Conservation (phyloP, 2,797 vertebrate species). For the Pygocentrus nattereri region DNA sequence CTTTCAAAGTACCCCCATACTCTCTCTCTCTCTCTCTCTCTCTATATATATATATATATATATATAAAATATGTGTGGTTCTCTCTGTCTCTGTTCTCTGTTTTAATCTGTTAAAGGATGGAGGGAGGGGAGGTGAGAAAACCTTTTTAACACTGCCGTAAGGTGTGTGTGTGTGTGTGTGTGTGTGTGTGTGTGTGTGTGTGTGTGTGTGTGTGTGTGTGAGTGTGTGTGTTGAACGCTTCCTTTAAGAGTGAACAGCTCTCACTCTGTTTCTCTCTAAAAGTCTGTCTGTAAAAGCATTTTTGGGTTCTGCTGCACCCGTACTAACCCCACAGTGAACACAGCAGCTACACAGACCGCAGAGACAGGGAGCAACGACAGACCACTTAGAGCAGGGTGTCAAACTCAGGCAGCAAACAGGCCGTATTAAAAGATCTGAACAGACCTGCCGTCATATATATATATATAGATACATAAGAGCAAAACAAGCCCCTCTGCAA, state of each 20-base stretch:
- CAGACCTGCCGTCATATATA: too few species aligned
- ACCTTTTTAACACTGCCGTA: conserved; percentile 44
- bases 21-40: conserved; percentile 24
- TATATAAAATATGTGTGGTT: too few species aligned
- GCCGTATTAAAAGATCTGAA: too few species aligned
- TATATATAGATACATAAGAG: too few species aligned
- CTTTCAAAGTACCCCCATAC: too few species aligned
- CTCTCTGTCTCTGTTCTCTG: conserved; percentile 37
- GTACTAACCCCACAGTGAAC: not conserved
- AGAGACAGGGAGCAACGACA: not conserved
- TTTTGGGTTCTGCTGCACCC: conserved; percentile 16
- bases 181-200: not conserved
- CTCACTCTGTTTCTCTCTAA: too few species aligned
- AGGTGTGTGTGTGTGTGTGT: conserved; percentile 23
- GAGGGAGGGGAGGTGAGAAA: conserved; percentile 13
- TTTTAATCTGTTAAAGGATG: conserved; percentile 26
- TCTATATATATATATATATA: too few species aligned
- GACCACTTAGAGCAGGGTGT: too few species aligned
- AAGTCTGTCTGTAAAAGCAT: conserved; percentile 25
- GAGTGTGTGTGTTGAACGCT: not conserved
- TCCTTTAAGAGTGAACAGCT: not conserved
- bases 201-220: not conserved
- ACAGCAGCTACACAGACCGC: not conserved
- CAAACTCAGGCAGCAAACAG: too few species aligned
- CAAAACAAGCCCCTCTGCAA: too few species aligned